Percentiles rank a stretch among this genome's conserved stretches.
phyloP scores from a whole-genome alignment of 2,888 invertebrate species.

The Thera obeliscata region DNA sequence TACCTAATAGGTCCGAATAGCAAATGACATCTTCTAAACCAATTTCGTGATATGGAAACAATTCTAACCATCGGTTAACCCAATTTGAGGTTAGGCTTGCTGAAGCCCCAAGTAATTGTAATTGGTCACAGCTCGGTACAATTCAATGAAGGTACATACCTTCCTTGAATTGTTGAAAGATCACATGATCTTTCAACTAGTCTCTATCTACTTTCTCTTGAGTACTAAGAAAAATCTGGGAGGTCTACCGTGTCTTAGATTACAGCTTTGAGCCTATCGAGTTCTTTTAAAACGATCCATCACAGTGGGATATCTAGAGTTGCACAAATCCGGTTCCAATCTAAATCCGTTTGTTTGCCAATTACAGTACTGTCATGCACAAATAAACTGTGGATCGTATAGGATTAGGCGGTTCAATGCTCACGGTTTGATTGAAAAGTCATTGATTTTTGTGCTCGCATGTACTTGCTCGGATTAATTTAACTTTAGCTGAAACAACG shows the following conservation, averaged over 20 bases:
- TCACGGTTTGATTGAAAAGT: constrained; percentile 28
- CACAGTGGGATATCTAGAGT: not conserved
- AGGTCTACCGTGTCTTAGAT: no score
- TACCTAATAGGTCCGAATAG: no score
- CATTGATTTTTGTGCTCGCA: constrained; percentile 23
- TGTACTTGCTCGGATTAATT: constrained; percentile 11
- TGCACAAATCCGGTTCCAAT: constrained; percentile 12
- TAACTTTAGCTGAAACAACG: not conserved
- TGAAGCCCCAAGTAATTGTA: constrained; percentile 15
- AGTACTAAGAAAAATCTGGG: no score
- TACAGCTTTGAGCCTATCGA: no score
- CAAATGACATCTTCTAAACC: not conserved
- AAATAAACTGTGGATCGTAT: constrained; percentile 26
- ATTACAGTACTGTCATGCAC: constrained; percentile 30
- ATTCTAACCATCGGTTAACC: constrained; percentile 7
- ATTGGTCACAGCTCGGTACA: constrained; percentile 3
- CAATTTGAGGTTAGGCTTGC: constrained; percentile 14
- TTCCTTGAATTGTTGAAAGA: no score
- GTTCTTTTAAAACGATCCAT: not conserved
- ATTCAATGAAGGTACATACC: not conserved
- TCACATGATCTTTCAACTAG: no score
- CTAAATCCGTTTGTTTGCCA: constrained; percentile 25
- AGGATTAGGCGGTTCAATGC: constrained; percentile 24
- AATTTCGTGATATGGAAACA: constrained; percentile 2
- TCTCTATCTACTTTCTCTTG: no score